These are phyloP conservation scores for Taenaris catops DNA, from an alignment of 2,888 invertebrate genomes.

Conservation along the genomic window DNA sequence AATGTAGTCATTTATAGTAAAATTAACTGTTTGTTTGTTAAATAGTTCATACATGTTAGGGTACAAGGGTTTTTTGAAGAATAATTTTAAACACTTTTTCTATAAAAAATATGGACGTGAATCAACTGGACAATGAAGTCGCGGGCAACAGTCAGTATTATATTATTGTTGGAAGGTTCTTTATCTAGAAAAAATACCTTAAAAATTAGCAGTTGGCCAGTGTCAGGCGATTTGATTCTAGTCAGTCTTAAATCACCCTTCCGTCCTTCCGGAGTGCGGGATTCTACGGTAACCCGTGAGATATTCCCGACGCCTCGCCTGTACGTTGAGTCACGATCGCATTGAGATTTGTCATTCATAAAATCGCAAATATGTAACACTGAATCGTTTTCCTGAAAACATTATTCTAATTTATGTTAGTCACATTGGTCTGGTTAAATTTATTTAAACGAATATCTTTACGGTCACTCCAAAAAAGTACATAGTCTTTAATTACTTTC, in stretches of 20 bases:
- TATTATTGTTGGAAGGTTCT: too few species aligned
- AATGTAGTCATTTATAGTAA: too few species aligned
- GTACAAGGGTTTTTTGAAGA: too few species aligned
- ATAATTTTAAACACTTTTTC: too few species aligned
- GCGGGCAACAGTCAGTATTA: too few species aligned
- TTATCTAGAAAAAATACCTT: conserved; percentile 84
- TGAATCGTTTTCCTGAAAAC: conserved; percentile 31
- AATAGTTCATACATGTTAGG: too few species aligned
- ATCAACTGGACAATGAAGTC: too few species aligned
- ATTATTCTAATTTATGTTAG: conserved; percentile 10
- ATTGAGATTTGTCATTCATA: conserved; percentile 62
- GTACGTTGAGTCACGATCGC: conserved; percentile 53
- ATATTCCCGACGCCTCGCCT: conserved; percentile 65
- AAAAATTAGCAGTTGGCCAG: conserved; percentile 95
- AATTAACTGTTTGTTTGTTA: too few species aligned
- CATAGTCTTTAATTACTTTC: too few species aligned
- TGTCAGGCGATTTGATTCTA: conserved; percentile 92
- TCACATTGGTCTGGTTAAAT: conserved; percentile 15
- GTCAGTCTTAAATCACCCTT: conserved; percentile 93
- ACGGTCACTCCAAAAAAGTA: too few species aligned
- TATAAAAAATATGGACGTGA: too few species aligned
- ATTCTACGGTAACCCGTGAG: conserved; percentile 95
- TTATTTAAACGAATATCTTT: too few species aligned
- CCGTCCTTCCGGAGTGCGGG: conserved; percentile 95
- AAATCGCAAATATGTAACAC: conserved; percentile 43